A percentile compares a stretch with the other conserved stretches of the same genome.
These are phyloP conservation scores for Vulpes lagopus DNA, from an alignment of 2,113 vertebrate species.

Conservation along the genomic window DNA sequence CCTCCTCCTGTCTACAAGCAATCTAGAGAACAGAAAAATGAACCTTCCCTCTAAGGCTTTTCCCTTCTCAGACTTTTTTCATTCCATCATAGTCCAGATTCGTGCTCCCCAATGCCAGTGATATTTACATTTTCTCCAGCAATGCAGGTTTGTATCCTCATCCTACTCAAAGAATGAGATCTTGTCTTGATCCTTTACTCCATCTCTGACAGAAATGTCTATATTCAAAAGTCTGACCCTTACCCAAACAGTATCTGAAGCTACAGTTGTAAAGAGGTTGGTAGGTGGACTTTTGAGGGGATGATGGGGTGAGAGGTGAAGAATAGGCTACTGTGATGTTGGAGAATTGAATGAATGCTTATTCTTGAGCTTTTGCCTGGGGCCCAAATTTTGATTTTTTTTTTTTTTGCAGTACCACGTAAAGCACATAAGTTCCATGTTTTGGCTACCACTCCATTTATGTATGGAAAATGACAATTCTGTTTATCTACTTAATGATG, in stretches of 20 bases:
- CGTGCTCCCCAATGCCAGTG: neutral
- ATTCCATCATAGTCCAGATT: neutral
- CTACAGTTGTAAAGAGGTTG: neutral
- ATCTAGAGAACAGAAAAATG: neutral
- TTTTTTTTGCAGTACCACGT: neutral
- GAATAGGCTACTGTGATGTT: neutral
- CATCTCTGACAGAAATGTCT: neutral
- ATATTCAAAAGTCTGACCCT: neutral
- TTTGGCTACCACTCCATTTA: neutral
- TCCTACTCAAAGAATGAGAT: neutral
- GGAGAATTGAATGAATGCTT: neutral
- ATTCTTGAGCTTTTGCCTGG: neutral
- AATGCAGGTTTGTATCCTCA: neutral
- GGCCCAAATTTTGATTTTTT: neutral
- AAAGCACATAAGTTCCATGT: neutral
- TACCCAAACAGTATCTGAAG: neutral
- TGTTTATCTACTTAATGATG: neutral
- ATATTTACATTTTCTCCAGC: neutral
- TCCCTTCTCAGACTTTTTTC: neutral
- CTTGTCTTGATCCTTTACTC: neutral
- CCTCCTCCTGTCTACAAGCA: neutral
- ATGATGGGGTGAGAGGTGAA: neutral
- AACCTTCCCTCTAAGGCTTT: neutral
- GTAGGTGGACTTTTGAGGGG: neutral
- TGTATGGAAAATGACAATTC: neutral